Conservation (phyloP, 1,140 invertebrate species). For the Polyergus mexicanus region DNA sequence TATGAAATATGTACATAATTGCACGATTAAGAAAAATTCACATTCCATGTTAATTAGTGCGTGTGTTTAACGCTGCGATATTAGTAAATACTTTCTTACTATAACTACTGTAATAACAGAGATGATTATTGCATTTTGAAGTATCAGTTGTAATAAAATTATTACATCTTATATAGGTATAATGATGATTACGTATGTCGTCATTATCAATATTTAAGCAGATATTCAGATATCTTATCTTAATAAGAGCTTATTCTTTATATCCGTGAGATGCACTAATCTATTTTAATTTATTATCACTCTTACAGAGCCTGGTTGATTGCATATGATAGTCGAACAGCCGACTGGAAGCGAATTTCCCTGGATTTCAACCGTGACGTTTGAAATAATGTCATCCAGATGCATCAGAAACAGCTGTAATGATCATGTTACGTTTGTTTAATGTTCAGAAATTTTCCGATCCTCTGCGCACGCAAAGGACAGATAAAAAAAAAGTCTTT, state of each 20-base stretch:
- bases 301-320: conserved; percentile 88
- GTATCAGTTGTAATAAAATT: too few species aligned
- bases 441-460: background rate
- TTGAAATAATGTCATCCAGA: conserved; percentile 92
- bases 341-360: conserved; percentile 89
- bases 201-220: background rate
- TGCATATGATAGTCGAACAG: conserved; percentile 92
- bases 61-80: too few species aligned
- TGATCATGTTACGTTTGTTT: background rate
- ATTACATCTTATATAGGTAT: too few species aligned
- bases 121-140: too few species aligned
- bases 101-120: too few species aligned
- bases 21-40: too few species aligned
- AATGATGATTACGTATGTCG: background rate
- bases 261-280: background rate
- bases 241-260: background rate
- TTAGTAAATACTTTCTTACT: too few species aligned
- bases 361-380: conserved; percentile 82
- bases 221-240: conserved; percentile 20
- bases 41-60: too few species aligned
- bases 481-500: background rate
- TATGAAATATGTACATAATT: too few species aligned
- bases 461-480: too few species aligned
- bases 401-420: conserved; percentile 93
- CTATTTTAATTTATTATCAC: background rate